Percentiles rank a stretch among this genome's conserved stretches.
Evolutionary conservation across 2,888 invertebrate species (phyloP).

Genomic region (Agrochola macilenta): DNA sequence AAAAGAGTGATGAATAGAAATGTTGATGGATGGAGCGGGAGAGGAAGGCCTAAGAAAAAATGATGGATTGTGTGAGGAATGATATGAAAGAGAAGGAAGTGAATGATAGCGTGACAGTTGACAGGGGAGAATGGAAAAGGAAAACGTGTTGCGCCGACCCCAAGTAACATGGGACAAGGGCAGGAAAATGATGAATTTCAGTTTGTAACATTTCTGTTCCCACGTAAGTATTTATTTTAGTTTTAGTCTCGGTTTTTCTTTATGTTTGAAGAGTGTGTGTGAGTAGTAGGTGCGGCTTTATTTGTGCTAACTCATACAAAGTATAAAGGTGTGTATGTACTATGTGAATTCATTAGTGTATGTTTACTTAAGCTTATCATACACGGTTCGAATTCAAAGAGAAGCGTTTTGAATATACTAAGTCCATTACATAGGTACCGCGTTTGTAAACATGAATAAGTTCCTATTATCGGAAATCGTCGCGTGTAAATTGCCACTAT

Average conservation of each 20-base stretch:
- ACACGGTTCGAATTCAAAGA: constrained; percentile 23
- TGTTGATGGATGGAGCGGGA: too few relatives aligned
- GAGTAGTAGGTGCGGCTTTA: constrained; percentile 4
- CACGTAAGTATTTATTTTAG: background rate
- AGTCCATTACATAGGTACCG: constrained; percentile 9
- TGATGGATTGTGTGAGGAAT: too few relatives aligned
- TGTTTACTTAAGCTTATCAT: constrained; percentile 36
- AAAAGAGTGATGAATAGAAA: too few relatives aligned
- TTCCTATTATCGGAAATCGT: constrained; percentile 53
- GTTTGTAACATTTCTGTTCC: constrained; percentile 12
- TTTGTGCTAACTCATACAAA: constrained; percentile 21
- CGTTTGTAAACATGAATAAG: constrained; percentile 45
- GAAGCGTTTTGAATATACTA: constrained; percentile 26
- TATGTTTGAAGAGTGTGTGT: constrained; percentile 8
- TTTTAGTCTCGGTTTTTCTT: background rate
- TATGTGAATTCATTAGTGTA: constrained; percentile 13
- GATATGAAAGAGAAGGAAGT: too few relatives aligned
- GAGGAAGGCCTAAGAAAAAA: too few relatives aligned
- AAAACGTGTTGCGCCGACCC: too few relatives aligned
- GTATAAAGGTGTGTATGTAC: constrained; percentile 20
- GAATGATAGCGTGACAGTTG: too few relatives aligned
- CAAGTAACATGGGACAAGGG: too few relatives aligned
- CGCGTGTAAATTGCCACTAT: constrained; percentile 59
- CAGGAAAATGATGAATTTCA: too few relatives aligned
- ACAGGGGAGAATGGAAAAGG: too few relatives aligned